Evolutionary conservation across 1,140 invertebrate genomes (phyloP).

Genomic region (Drosophila kanapiae): DNA sequence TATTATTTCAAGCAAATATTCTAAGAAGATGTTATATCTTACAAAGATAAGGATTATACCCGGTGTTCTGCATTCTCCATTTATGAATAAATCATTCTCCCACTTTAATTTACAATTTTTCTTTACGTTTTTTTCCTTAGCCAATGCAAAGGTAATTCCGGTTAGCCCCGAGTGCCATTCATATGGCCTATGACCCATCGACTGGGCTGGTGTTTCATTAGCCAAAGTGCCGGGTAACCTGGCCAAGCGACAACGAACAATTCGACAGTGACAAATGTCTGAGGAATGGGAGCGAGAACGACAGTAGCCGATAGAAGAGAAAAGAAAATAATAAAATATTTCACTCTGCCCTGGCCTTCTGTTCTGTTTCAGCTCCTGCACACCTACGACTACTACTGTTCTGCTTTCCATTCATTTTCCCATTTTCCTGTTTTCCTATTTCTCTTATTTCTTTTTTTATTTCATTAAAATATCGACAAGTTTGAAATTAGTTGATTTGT

Average conservation of each 20-base stretch:
- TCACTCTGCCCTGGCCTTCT: slow-evolving; percentile 15
- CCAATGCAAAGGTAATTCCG: slow-evolving; percentile 15
- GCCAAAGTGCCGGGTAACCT: slow-evolving; percentile 61
- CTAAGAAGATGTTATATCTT: not conserved
- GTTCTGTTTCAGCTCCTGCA: slow-evolving; percentile 10
- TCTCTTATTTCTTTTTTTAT: slow-evolving; percentile 8
- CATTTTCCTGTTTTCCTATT: not conserved
- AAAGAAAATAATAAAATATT: slow-evolving; percentile 36
- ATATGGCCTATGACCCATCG: slow-evolving; percentile 44
- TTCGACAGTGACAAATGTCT: slow-evolving; percentile 57
- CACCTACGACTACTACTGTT: not conserved
- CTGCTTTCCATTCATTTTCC: not conserved
- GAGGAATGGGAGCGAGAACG: slow-evolving; percentile 31
- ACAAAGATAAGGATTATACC: too few relatives aligned
- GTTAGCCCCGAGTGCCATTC: slow-evolving; percentile 29
- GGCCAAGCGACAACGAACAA: slow-evolving; percentile 36
- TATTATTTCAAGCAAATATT: too few relatives aligned
- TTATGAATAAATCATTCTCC: not conserved
- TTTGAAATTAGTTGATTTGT: slow-evolving; percentile 80
- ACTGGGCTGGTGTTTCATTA: slow-evolving; percentile 61
- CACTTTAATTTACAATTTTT: slow-evolving; percentile 6
- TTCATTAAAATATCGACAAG: slow-evolving; percentile 74
- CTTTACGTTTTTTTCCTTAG: not conserved
- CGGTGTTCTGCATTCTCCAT: not conserved
- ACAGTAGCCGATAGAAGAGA: slow-evolving; percentile 14